Evolutionary conservation across 2,888 invertebrate genomes (phyloP).

Genomic region (Ditula angustiorana): DNA sequence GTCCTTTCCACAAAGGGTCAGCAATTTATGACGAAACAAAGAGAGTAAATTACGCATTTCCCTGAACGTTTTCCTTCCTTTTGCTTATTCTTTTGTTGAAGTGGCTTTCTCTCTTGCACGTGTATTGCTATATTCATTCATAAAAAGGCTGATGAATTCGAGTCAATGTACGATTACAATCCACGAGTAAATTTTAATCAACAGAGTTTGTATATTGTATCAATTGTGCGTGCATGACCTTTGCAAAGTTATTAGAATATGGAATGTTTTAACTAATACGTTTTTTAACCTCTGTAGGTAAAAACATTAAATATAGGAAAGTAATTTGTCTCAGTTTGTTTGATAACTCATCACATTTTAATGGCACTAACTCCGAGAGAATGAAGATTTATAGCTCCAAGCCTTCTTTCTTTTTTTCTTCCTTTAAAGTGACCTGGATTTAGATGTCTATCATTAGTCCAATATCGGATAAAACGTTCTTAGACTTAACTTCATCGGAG

Average conservation of each 20-base stretch:
- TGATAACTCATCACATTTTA: too few relatives aligned
- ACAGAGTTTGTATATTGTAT: background rate
- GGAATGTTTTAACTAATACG: background rate
- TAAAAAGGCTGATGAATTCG: background rate
- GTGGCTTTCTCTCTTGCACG: background rate
- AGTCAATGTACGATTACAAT: background rate
- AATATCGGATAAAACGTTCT: too few relatives aligned
- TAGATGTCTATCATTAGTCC: background rate
- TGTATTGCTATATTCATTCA: constrained; percentile 14
- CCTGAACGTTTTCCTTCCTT: constrained; percentile 6
- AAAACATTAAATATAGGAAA: too few relatives aligned
- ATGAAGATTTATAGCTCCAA: too few relatives aligned
- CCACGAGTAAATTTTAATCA: background rate
- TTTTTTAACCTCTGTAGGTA: background rate
- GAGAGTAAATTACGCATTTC: constrained; percentile 12
- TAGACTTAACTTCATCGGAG: background rate
- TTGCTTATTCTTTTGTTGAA: constrained; percentile 5
- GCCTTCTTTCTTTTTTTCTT: background rate
- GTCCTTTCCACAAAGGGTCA: background rate
- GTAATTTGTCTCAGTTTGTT: too few relatives aligned
- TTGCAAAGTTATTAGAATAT: background rate
- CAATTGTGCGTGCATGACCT: background rate
- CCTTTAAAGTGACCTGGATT: background rate
- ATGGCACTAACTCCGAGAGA: too few relatives aligned
- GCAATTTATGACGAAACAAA: constrained; percentile 5